Base-by-base conservation (phyloP, 2,888 invertebrate genomes). In the Stenichneumon culpator region DNA sequence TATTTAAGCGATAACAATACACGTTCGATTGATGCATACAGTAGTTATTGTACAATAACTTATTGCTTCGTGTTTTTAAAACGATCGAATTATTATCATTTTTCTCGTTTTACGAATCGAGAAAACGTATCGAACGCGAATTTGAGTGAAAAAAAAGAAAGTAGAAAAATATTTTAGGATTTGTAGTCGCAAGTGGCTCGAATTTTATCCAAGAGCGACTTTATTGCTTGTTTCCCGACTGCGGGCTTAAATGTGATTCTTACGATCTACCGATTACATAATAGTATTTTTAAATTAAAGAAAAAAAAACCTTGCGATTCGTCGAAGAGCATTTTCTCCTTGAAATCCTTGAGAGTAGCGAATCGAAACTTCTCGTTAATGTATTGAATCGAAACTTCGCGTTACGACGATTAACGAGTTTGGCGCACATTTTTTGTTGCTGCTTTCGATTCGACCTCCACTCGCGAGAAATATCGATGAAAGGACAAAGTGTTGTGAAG, bases 1-100 rank as follows among this genome's bases (percentile, higher is more conserved):
- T 82, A 80, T 85, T 86, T 81, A 85, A 69, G 73, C 80, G 65
- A 77, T 84, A 79, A 86, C 82, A 79, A 81, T 79, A 82, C 77
- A 68, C 52, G 54, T 80, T 82, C 69, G 69, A 79, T 82, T 63
- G 57, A 69, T 79, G 75, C 47, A 68, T 32, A 39, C 28, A 25
- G 25, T 50, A 83, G 28, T 65, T 73, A 67, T 77, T 57, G 39
- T 54, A 73, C 57, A 36, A 54, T 28, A n/a, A 16, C 36, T 32
- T 32, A 16, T 63, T 6, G 16, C 4, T 32, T 32, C 63, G 63
- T 32, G 63, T n/a, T 28, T 63, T 32, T 6, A 44, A 36, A 39
- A 44, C 67, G 39, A 67, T 44, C 1, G 39, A 9, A 9, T 67
- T n/a, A n/a, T n/a, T n/a, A 5, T 65, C 39, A n/a, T 4, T 39